These are phyloP conservation scores for Adrianichthys oophorus DNA, from an alignment of 2,797 vertebrate species.

Conservation along the genomic window DNA sequence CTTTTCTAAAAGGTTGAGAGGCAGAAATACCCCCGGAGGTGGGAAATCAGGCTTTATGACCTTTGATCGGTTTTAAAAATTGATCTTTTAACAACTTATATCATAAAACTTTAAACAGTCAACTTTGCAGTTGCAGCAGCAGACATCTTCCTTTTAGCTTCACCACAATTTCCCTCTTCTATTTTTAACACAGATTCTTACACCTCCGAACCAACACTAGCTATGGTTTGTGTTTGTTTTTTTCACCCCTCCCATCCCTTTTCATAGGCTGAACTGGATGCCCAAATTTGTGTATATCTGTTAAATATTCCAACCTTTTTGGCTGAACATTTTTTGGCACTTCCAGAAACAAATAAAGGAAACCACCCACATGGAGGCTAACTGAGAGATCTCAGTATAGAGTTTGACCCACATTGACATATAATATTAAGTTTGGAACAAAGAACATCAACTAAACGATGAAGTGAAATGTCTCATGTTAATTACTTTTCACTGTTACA, in stretches of 20 bases:
- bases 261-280: constrained; percentile 35
- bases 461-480: too few species aligned
- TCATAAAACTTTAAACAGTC: constrained; percentile 3
- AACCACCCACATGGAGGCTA: neutral
- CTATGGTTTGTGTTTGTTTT: constrained; percentile 18
- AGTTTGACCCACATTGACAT: too few species aligned
- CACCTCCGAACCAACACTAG: constrained; percentile 14
- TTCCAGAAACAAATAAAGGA: constrained; percentile 16
- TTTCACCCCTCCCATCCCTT: constrained; percentile 44
- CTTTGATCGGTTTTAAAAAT: constrained; percentile 1
- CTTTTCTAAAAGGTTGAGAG: neutral
- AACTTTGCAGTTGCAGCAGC: constrained; percentile 18
- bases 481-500: too few species aligned
- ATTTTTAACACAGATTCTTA: constrained; percentile 19
- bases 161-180: constrained; percentile 10
- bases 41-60: neutral
- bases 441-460: too few species aligned
- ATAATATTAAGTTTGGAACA: too few species aligned
- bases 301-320: constrained; percentile 65
- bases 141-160: constrained; percentile 6
- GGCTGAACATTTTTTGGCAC: constrained; percentile 63
- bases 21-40: neutral
- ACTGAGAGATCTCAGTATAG: too few species aligned
- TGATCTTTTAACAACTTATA: constrained; percentile 24
- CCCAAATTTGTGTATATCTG: constrained; percentile 60